Conservation (phyloP, 2,888 invertebrate genomes). For the Scotopteryx bipunctaria region DNA sequence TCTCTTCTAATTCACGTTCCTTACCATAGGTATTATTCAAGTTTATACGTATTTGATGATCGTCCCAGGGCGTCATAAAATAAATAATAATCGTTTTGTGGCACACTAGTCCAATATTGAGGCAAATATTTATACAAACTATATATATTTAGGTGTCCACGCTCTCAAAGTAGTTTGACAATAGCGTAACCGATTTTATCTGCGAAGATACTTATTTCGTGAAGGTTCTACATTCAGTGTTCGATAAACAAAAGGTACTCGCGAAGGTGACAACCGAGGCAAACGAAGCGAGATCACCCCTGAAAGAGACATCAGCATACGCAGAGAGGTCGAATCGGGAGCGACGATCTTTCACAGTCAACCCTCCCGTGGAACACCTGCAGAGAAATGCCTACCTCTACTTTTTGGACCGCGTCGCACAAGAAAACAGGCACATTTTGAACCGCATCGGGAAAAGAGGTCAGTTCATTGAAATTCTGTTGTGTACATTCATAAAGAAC, state of each 20-base stretch:
- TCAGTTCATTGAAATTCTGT: conserved; percentile 46
- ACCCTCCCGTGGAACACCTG: conserved; percentile 66
- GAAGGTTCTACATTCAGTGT: conserved; percentile 13
- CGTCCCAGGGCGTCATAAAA: conserved; percentile 15
- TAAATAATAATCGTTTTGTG: background rate
- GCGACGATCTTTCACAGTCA: conserved; percentile 65
- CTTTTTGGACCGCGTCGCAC: conserved; percentile 56
- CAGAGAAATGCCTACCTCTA: conserved; percentile 61
- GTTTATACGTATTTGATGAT: conserved; percentile 16
- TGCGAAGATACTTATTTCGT: too few relatives aligned
- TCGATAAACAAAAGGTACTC: conserved; percentile 26
- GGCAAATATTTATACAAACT: background rate
- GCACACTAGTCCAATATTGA: background rate
- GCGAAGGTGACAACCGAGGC: conserved; percentile 6
- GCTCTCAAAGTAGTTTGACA: too few relatives aligned
- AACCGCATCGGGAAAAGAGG: conserved; percentile 73
- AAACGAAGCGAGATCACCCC: background rate
- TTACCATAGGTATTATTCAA: background rate
- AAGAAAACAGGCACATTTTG: conserved; percentile 62
- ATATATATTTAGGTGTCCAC: too few relatives aligned
- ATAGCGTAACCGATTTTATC: background rate
- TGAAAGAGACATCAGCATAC: conserved; percentile 33
- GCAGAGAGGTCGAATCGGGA: conserved; percentile 50
- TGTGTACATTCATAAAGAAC: too few relatives aligned
- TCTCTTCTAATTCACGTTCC: background rate